These are phyloP conservation scores for Himalopsyche japonica DNA, from an alignment of 2,888 invertebrate genomes.

Conservation along the genomic window DNA sequence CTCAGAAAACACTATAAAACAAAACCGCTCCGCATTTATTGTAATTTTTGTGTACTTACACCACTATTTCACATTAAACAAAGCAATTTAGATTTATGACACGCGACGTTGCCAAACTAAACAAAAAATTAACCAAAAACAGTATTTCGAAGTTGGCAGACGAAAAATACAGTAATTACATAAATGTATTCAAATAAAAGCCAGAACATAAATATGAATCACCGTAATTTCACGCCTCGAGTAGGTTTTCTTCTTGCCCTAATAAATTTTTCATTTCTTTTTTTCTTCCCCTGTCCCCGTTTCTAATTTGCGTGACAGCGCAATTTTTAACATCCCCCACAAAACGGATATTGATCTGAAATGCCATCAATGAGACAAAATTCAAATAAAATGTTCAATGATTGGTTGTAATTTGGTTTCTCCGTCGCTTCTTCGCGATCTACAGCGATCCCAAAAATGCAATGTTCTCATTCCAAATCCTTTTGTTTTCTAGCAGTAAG, in stretches of 20 bases:
- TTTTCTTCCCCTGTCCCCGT: neutral
- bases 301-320: neutral
- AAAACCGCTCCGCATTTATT: too few relatives aligned
- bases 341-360: slow-evolving; percentile 30
- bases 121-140: neutral
- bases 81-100: neutral
- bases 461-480: neutral
- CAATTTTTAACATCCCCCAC: neutral
- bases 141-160: neutral
- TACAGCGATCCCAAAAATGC: neutral
- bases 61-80: neutral
- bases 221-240: neutral
- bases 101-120: neutral
- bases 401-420: slow-evolving; percentile 31
- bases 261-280: neutral
- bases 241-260: neutral
- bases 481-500: too few relatives aligned
- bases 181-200: neutral
- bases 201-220: neutral
- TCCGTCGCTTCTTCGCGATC: neutral
- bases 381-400: slow-evolving; percentile 29
- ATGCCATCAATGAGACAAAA: slow-evolving; percentile 19
- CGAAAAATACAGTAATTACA: neutral
- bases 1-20: too few relatives aligned
- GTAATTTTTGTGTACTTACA: too few relatives aligned